These are phyloP conservation scores for Cygnus buccinator DNA, from an alignment of 2,113 vertebrate genomes.

Conservation along the genomic window DNA sequence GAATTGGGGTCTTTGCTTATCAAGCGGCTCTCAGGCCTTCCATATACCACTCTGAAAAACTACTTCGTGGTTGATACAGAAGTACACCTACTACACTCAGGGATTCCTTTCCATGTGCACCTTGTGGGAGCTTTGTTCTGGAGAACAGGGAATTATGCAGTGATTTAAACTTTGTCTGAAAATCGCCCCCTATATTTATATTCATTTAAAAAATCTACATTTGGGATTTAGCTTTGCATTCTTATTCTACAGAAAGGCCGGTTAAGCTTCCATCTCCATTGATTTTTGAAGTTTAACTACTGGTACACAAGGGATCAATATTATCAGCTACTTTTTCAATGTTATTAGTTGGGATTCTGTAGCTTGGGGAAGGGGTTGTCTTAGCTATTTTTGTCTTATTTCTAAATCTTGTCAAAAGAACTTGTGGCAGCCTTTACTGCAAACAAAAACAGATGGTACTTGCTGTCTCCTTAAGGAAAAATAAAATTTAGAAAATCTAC, in stretches of 20 bases:
- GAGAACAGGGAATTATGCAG: slow-evolving; percentile 52
- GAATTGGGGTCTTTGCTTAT: background rate
- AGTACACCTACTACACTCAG: slow-evolving; percentile 63
- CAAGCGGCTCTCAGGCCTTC: slow-evolving; percentile 15
- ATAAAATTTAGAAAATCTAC: background rate
- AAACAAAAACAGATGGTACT: slow-evolving; percentile 9
- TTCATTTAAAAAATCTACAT: slow-evolving; percentile 46
- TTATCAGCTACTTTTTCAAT: slow-evolving; percentile 61
- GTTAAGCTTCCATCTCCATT: slow-evolving; percentile 64
- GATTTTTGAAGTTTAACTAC: slow-evolving; percentile 73
- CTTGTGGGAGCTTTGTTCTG: slow-evolving; percentile 45
- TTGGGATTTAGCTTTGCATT: slow-evolving; percentile 60
- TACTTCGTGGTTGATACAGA: slow-evolving; percentile 48
- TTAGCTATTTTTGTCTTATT: slow-evolving; percentile 59
- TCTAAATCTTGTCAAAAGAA: slow-evolving; percentile 53
- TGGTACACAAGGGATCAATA: slow-evolving; percentile 47
- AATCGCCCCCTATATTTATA: slow-evolving; percentile 62
- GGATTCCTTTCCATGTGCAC: slow-evolving; percentile 69
- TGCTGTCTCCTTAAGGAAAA: slow-evolving; percentile 42
- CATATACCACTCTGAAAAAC: background rate
- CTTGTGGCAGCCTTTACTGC: background rate
- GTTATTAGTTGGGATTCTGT: slow-evolving; percentile 66
- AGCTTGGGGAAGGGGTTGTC: background rate
- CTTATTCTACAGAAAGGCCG: slow-evolving; percentile 60
- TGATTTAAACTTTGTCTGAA: slow-evolving; percentile 57